Evolutionary conservation across 2,888 invertebrate species (phyloP), one percentile per base, ranked within the genome.

Genomic region (Cybosia mesomella): DNA sequence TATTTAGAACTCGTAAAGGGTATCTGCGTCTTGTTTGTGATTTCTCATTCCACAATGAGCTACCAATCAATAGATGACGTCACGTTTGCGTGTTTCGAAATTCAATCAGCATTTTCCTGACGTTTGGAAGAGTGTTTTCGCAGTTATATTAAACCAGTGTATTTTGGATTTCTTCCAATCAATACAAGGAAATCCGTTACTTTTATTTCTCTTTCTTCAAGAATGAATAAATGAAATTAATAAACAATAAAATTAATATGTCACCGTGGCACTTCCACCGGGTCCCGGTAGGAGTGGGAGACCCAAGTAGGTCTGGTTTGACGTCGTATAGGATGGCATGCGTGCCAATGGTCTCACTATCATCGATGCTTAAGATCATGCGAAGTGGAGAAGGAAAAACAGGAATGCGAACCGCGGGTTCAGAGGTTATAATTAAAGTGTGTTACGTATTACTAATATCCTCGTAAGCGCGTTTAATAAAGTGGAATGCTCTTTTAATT

Each of bases 71-170:
- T 67, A 53, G 32, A 67, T 68, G 68, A 71, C 75, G 65, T 78
- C 71, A 70, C 55, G 58, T 59, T 68, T 60, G n/a, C 64, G 68
- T 64, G 71, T 72, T 74, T 71, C 67, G 67, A 72, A 72, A 76
- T 80, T 78, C 67, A 76, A 75, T 78, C 76, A 78, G 58, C 67
- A 54, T 68, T 67, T 68, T 73, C 53, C 63, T 72, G 67, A 68
- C 69, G 64, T 65, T 70, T 64, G 22, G 13, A 32, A 11, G 53
- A 13, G 13, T 0, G 18, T 64, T 28, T 68, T 32, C 34, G 54
- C 70, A 13, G 58, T 64, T 64, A 66, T 69, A 72, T 74, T 61
- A 76, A 68, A 54, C 54, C 39, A 58, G 64, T 58, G 32, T 66
- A 28, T 68, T 69, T 65, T 68, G 62, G 70, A 67, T 67, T 58